Percentiles rank a stretch among this genome's conserved stretches.
Conservation (phyloP, 2,113 vertebrate genomes). For the Columbina picui region DNA sequence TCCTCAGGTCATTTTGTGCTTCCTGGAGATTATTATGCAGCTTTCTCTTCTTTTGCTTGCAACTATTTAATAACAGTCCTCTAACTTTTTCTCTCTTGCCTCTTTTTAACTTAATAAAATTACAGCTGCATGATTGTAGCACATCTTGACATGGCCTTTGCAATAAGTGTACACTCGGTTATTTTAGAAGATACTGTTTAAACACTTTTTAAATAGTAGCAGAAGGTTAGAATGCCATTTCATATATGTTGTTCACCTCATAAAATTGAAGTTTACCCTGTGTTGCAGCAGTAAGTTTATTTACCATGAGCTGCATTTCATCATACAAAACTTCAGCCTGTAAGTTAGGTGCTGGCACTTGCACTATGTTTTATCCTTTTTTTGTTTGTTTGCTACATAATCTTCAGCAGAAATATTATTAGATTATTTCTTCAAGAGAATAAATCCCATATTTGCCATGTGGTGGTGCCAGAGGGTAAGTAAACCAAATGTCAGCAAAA, state of each 20-base stretch:
- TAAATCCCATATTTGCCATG: background rate
- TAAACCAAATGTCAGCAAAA: background rate
- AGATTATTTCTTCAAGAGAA: background rate
- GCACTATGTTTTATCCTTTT: background rate
- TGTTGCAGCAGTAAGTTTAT: background rate
- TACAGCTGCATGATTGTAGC: background rate
- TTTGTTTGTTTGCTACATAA: background rate
- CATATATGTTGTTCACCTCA: background rate
- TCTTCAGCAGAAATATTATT: background rate
- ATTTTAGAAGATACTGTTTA: background rate
- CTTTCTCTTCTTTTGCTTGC: background rate
- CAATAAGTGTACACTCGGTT: background rate
- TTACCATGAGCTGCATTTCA: background rate
- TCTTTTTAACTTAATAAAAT: background rate
- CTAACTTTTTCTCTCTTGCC: background rate
- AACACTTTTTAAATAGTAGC: background rate
- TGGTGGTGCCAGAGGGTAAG: slow-evolving; percentile 41
- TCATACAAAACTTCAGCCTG: background rate
- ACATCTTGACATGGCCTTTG: background rate
- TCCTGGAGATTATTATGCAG: background rate
- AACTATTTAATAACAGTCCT: background rate
- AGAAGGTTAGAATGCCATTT: background rate
- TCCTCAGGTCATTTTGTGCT: background rate
- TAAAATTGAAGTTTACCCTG: background rate
- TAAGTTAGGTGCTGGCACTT: background rate